phyloP scores from a whole-genome alignment of 2,113 vertebrate species.

The Leiothrix lutea region DNA sequence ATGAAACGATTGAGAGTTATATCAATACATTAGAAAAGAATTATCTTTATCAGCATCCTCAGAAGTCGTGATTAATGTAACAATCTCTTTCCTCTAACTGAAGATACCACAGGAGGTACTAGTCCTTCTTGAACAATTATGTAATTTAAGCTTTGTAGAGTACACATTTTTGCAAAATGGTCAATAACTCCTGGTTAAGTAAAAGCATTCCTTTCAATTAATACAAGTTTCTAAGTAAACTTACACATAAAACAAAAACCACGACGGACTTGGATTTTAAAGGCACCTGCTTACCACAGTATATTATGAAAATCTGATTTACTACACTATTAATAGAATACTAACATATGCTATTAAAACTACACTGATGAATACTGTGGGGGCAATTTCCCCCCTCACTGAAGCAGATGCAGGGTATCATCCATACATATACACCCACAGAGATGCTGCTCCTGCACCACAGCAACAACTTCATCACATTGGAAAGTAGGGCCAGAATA shows the following conservation, averaged over 20 bases:
- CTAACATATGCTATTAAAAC: not conserved
- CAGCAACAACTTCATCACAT: not conserved
- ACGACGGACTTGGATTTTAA: not conserved
- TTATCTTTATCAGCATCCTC: conserved; percentile 68
- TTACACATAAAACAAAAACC: not conserved
- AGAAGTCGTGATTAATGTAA: conserved; percentile 62
- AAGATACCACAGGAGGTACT: conserved; percentile 13
- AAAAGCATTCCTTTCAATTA: conserved; percentile 62
- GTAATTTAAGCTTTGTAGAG: conserved; percentile 47
- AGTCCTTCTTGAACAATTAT: conserved; percentile 47
- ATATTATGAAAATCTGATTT: not conserved
- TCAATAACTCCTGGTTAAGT: conserved; percentile 52
- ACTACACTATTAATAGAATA: not conserved
- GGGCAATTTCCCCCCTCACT: too few species aligned
- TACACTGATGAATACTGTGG: not conserved
- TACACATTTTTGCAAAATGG: conserved; percentile 12
- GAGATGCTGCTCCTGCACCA: not conserved
- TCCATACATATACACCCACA: not conserved
- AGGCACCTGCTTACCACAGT: not conserved
- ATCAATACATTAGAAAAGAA: conserved; percentile 69
- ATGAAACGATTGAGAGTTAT: conserved; percentile 75
- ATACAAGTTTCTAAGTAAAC: conserved; percentile 20
- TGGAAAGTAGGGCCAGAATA: not conserved
- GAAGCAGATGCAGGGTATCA: not conserved
- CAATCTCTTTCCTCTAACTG: conserved; percentile 29